Percentiles rank a stretch among this genome's conserved stretches.
Conservation (phyloP, 2,113 vertebrate species). For the Burhinus oedicnemus region DNA sequence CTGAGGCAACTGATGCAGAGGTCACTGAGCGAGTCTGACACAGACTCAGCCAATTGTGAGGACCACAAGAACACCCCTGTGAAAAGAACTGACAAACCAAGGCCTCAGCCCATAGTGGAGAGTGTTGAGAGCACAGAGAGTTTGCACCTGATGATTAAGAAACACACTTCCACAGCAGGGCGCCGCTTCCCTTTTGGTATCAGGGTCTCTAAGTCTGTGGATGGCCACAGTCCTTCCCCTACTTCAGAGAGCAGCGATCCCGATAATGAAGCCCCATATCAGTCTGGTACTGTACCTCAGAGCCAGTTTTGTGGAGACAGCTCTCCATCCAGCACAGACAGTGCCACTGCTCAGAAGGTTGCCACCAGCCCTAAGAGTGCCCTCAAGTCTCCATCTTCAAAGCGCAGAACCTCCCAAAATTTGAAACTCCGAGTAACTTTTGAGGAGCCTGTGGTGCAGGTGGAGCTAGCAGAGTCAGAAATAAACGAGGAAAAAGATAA, state of each 20-base stretch:
- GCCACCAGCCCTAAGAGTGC: constrained; percentile 96
- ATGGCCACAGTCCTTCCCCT: constrained; percentile 87
- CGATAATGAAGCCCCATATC: constrained; percentile 75
- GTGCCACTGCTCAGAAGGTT: constrained; percentile 77
- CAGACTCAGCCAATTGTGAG: constrained; percentile 86
- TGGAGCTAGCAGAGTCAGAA: constrained; percentile 81
- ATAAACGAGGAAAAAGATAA: constrained; percentile 80
- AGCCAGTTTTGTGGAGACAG: constrained; percentile 69
- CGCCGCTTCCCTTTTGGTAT: constrained; percentile 86
- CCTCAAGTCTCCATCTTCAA: constrained; percentile 95
- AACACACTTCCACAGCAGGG: constrained; percentile 79
- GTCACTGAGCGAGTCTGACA: constrained; percentile 91
- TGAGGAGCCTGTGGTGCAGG: constrained; percentile 91
- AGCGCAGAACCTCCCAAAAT: constrained; percentile 92
- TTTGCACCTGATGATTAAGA: constrained; percentile 85
- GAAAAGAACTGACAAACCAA: constrained; percentile 82
- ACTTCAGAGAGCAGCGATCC: constrained; percentile 87
- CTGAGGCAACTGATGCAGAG: constrained; percentile 94
- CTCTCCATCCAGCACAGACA: constrained; percentile 48
- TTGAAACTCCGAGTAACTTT: constrained; percentile 96
- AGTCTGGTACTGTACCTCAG: constrained; percentile 50
- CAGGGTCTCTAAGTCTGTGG: constrained; percentile 84
- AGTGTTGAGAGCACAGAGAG: constrained; percentile 79
- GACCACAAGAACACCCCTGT: constrained; percentile 81
- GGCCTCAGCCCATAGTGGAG: constrained; percentile 88